Evolutionary conservation across 2,888 invertebrate species (phyloP).

Genomic region (Clanis bilineata): DNA sequence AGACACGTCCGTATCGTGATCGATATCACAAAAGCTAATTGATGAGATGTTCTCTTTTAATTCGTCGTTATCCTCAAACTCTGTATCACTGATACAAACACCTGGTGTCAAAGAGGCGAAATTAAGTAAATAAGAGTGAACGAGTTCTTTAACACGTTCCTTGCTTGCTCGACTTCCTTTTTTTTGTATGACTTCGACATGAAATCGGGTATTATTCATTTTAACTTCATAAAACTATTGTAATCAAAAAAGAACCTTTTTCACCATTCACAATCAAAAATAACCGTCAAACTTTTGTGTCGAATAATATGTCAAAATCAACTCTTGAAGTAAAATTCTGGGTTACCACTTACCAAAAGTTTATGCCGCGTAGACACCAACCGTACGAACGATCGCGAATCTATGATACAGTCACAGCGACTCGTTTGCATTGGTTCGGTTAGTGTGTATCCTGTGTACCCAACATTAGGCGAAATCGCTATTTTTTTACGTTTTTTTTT

Average conservation of each 20-base stretch:
- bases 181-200: slow-evolving; percentile 69
- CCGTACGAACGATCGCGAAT: too few relatives aligned
- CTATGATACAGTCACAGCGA: too few relatives aligned
- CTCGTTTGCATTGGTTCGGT: too few relatives aligned
- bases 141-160: slow-evolving; percentile 51
- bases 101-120: slow-evolving; percentile 58
- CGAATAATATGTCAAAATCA: not conserved
- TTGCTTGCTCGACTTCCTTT: slow-evolving; percentile 52
- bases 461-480: too few relatives aligned
- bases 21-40: slow-evolving; percentile 63
- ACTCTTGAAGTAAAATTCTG: too few relatives aligned
- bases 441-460: too few relatives aligned
- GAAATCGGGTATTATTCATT: slow-evolving; percentile 53
- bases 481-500: too few relatives aligned
- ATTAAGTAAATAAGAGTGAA: slow-evolving; percentile 53
- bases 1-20: slow-evolving; percentile 50
- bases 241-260: not conserved
- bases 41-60: slow-evolving; percentile 58
- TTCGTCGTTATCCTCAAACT: slow-evolving; percentile 50
- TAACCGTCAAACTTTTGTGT: not conserved
- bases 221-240: slow-evolving; percentile 2
- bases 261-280: not conserved
- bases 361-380: too few relatives aligned
- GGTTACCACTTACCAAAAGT: too few relatives aligned
- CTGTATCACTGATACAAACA: slow-evolving; percentile 39